These are phyloP conservation scores for Marronus borbonicus DNA, from an alignment of 2,888 invertebrate species.

Conservation along the genomic window DNA sequence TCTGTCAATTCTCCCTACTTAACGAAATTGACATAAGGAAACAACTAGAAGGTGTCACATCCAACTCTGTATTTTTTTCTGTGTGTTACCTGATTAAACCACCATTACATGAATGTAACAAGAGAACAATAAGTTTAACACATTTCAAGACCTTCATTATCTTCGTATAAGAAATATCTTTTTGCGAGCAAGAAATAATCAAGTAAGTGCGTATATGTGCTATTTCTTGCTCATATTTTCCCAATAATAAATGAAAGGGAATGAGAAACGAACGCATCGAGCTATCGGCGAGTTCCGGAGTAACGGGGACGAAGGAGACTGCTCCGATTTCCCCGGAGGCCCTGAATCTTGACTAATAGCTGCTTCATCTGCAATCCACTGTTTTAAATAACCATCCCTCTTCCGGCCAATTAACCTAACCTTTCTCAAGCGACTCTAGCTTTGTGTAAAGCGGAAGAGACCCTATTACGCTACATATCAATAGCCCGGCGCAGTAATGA, in stretches of 20 bases:
- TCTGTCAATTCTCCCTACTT: too few relatives aligned
- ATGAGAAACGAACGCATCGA: slow-evolving; percentile 20
- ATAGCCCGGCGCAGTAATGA: slow-evolving; percentile 38
- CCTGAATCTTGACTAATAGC: slow-evolving; percentile 61
- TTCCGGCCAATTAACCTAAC: slow-evolving; percentile 60
- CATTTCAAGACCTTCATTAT: too few relatives aligned
- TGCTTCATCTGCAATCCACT: slow-evolving; percentile 60
- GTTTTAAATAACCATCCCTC: slow-evolving; percentile 61
- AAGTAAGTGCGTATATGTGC: slow-evolving; percentile 1
- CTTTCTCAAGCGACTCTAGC: slow-evolving; percentile 49
- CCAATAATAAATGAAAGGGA: slow-evolving; percentile 55
- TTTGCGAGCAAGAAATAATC: slow-evolving; percentile 29
- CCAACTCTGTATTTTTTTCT: too few relatives aligned
- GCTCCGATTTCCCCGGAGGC: slow-evolving; percentile 57
- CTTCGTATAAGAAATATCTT: too few relatives aligned
- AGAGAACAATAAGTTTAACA: too few relatives aligned
- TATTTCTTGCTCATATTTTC: slow-evolving; percentile 52
- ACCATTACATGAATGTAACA: too few relatives aligned
- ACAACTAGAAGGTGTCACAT: too few relatives aligned
- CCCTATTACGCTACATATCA: slow-evolving; percentile 32
- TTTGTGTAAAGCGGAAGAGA: background rate
- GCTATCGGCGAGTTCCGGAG: slow-evolving; percentile 14
- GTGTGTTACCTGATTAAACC: too few relatives aligned
- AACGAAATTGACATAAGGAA: too few relatives aligned
- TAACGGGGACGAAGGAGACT: slow-evolving; percentile 50